Evolutionary conservation across 2,797 vertebrate species (phyloP).

Genomic region (Thaleichthys pacificus): DNA sequence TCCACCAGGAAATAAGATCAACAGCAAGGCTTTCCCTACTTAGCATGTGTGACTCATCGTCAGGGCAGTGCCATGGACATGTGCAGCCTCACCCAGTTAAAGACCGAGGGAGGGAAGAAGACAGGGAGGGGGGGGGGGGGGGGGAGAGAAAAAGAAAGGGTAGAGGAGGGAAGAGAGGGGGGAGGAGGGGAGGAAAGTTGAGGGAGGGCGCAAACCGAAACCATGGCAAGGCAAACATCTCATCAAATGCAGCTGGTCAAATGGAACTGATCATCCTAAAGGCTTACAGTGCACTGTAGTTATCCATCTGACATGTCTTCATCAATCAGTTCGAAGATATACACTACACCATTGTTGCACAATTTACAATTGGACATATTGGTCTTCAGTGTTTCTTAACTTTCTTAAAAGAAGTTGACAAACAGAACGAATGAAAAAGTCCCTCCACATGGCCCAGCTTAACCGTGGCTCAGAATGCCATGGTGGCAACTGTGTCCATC

Average conservation of each 20-base stretch:
- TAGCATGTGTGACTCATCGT: conserved; percentile 41
- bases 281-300: neutral
- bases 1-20: conserved; percentile 60
- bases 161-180: neutral
- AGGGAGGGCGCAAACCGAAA: neutral
- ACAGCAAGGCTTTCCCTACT: conserved; percentile 43
- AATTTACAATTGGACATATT: neutral
- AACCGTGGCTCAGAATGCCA: conserved; percentile 26
- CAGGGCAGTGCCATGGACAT: conserved; percentile 26
- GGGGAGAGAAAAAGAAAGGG: neutral
- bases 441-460: conserved; percentile 6
- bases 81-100: conserved; percentile 41
- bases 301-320: neutral
- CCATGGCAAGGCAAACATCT: conserved; percentile 8
- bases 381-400: neutral
- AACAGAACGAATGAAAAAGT: neutral
- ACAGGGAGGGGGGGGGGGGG: too few relatives aligned
- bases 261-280: neutral
- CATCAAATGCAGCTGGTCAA: conserved; percentile 5
- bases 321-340: neutral
- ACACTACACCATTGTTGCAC: neutral
- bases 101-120: conserved; percentile 18
- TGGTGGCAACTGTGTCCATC: conserved; percentile 18
- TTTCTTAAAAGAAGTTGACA: neutral
- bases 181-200: neutral